Evolutionary conservation across 2,113 vertebrate genomes (phyloP).

Genomic region (Poeciliopsis occidentalis): DNA sequence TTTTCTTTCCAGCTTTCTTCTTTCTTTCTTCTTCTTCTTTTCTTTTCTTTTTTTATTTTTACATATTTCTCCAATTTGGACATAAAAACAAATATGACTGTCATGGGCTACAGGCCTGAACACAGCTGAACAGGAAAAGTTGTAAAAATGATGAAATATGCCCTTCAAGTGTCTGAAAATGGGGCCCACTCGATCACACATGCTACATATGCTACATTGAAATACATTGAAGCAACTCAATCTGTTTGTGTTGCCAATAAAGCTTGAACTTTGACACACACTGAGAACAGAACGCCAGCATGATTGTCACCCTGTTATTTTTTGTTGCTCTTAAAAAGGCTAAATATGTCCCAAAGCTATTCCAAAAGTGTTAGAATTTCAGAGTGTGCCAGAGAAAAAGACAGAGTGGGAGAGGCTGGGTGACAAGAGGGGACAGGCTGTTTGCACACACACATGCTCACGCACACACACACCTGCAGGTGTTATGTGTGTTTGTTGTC

Average conservation of each 20-base stretch:
- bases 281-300: slow-evolving; percentile 53
- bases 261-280: slow-evolving; percentile 66
- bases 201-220: slow-evolving; percentile 1
- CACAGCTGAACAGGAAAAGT: too few relatives aligned
- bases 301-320: slow-evolving; percentile 70
- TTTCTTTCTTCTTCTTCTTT: too few relatives aligned
- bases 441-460: slow-evolving; percentile 46
- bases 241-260: slow-evolving; percentile 37
- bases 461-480: slow-evolving; percentile 52
- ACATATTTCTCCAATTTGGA: too few relatives aligned
- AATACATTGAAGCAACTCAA: neutral
- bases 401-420: slow-evolving; percentile 35
- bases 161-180: neutral
- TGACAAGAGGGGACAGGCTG: slow-evolving; percentile 40
- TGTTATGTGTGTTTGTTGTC: slow-evolving; percentile 48
- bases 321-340: slow-evolving; percentile 64
- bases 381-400: slow-evolving; percentile 45
- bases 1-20: too few relatives aligned
- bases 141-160: too few relatives aligned
- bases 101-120: too few relatives aligned
- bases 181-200: neutral
- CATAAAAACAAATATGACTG: too few relatives aligned
- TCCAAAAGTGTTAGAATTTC: slow-evolving; percentile 74
- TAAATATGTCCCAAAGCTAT: slow-evolving; percentile 65
- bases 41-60: too few relatives aligned